Base-by-base conservation (phyloP, 2,797 vertebrate species). In the Alca torda region DNA sequence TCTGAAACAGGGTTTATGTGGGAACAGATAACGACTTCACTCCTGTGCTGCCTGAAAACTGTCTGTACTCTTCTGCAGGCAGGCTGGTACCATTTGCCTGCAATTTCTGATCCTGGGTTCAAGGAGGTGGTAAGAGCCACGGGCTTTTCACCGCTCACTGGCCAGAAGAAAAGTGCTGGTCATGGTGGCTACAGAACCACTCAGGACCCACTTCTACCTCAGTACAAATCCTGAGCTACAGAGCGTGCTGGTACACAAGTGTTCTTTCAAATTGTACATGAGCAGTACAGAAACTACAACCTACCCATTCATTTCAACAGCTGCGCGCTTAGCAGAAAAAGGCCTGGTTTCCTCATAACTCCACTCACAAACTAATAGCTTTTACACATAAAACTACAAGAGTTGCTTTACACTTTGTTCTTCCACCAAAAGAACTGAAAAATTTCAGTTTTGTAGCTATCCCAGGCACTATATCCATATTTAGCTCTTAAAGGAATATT, bases 41-140 rank as follows among this genome's bases (percentile, higher is more conserved):
- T 73, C 74, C 37, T 11, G 5, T 24, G 19, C 41, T 37, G 15
- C 39, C 33, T 37, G 20, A 59, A 92, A 90, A 67, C 10, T 24
- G 11, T 6, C 31, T 1, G 1, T 2, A 1, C 9, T 77, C 26
- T 68, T 33, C 70, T 48, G 41, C 5, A 1, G 13, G 30, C 30
- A 39, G 15, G n/a, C 16, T 60, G 60, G 16, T 65, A 13, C 37
- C 5, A 4, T 53, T 73, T 39, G 18, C 39, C 9, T 9, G 25
- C 48, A 87, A 73, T 64, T 81, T 61, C 67, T 72, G n/a, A 30
- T 45, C 26, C n/a, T 3, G 6, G 13, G 23, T 37, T 20, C 8
- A 4, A 78, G 30, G 15, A 65, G 28, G 35, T 16, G 1, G 11
- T 51, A 67, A 77, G 26, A 76, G 21, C 46, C 16, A 1, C 11